These are phyloP conservation scores for Andrena dorsata DNA, from an alignment of 2,888 invertebrate species.

Conservation along the genomic window DNA sequence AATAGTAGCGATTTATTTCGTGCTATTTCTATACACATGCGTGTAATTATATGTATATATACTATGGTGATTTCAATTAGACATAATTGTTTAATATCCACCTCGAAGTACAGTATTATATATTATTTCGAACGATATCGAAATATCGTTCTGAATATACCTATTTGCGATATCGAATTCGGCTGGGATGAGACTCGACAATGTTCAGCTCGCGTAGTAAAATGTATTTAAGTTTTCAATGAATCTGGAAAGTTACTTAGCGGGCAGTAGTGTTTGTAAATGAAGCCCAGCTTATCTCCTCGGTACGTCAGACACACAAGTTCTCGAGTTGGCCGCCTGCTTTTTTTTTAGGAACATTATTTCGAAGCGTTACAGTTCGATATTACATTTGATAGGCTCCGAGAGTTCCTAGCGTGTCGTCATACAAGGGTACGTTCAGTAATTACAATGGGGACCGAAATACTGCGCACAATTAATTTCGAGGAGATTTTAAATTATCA, in stretches of 20 bases:
- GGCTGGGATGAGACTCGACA: neutral
- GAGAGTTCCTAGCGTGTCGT: slow-evolving; percentile 48
- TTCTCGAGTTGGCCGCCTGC: slow-evolving; percentile 54
- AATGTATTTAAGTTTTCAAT: slow-evolving; percentile 30
- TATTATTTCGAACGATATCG: slow-evolving; percentile 8
- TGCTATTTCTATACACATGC: no score
- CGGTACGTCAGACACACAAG: slow-evolving; percentile 11
- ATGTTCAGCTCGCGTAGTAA: slow-evolving; percentile 8
- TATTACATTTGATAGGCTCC: slow-evolving; percentile 44
- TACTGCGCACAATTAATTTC: slow-evolving; percentile 43
- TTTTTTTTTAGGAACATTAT: slow-evolving; percentile 55
- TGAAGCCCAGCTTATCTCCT: slow-evolving; percentile 22
- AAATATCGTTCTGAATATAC: slow-evolving; percentile 5
- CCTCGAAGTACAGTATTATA: neutral
- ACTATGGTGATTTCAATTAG: neutral
- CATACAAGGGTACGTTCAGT: slow-evolving; percentile 41
- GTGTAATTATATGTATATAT: no score
- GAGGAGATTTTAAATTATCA: slow-evolving; percentile 24
- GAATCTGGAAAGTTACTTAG: slow-evolving; percentile 33
- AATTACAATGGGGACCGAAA: slow-evolving; percentile 29
- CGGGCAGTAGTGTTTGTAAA: slow-evolving; percentile 53
- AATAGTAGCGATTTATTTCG: no score
- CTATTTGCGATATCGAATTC: slow-evolving; percentile 2
- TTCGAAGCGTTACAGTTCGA: slow-evolving; percentile 9
- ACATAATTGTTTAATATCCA: slow-evolving; percentile 6